Evolutionary conservation across 2,113 vertebrate species (phyloP), one percentile per base, ranked within the genome.

Genomic region (Serranochromis macrocephalus): DNA sequence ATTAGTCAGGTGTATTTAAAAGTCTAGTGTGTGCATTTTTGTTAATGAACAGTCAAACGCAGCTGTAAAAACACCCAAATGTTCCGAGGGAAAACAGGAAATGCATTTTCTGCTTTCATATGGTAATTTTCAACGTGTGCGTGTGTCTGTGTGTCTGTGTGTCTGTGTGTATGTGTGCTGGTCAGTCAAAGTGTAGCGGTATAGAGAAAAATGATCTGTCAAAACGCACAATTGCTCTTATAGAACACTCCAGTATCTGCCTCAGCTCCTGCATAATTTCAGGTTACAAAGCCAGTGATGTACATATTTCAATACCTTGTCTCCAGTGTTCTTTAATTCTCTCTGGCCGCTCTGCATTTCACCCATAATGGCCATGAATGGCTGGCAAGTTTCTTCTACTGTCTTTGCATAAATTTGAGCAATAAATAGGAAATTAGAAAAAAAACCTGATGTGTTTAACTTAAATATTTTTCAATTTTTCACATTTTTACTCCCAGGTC

Each of bases 1-100:
- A 87, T 87, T 82, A 86, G 51, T 57, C 73, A 86, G 84, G 73
- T 84, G 53, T 81, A 80, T 86, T 80, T 58, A 86, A 85, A 88
- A 87, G 81, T 80, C 26, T 88, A 80, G 58, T 7, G 6, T 45
- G 53, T 61, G 86, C 29, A n/a, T 31, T 73, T 73, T 83, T 68
- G 21, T 79, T 68, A 29, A 68, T 29, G 19, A 86, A 84, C 12
- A 45, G 13, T 40, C 61, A 63, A 73, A 81, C 9, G 16, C 7
- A 81, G 63, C 14, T 81, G n/a, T 47, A 38, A 75, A 86, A 73
- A 19, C 71, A 12, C 24, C 2, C 6, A 51, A 10, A 51, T 6
- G 47, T 80, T 36, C 26, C 5, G 26, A 42, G 16, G 49, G 9
- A 81, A 84, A 61, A 19, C 54, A 57, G 80, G 40, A 38, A 45